Evolutionary conservation across 2,888 invertebrate species (phyloP).

Genomic region (Drosophila kuntzei): DNA sequence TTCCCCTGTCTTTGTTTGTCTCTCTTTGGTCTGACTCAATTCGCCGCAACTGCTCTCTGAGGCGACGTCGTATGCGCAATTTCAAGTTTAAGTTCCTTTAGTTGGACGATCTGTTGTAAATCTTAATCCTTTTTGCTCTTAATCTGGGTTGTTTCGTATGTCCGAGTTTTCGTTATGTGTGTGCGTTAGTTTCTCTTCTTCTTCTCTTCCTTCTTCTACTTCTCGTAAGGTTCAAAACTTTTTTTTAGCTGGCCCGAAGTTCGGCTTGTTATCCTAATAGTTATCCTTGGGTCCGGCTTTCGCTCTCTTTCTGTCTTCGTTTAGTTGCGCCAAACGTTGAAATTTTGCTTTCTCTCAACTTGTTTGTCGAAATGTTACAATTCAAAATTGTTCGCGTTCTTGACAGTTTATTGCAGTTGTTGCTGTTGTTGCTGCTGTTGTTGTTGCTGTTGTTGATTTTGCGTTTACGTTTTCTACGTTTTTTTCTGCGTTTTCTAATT

Average conservation of each 20-base stretch:
- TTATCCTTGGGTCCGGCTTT: constrained; percentile 39
- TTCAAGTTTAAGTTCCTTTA: constrained; percentile 54
- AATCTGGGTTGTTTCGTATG: constrained; percentile 40
- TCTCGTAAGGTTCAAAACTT: constrained; percentile 51
- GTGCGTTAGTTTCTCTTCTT: constrained; percentile 13
- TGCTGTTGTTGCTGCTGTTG: constrained; percentile 37
- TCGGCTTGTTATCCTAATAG: constrained; percentile 15
- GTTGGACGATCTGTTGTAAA: constrained; percentile 46
- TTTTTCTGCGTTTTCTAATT: constrained; percentile 85
- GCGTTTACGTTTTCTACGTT: constrained; percentile 84
- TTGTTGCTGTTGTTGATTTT: constrained; percentile 66
- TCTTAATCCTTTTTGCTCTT: constrained; percentile 5
- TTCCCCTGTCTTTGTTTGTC: constrained; percentile 11
- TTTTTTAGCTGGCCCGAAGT: constrained; percentile 38
- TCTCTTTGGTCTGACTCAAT: constrained; percentile 36
- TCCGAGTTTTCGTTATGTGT: constrained; percentile 48
- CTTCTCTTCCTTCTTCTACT: constrained; percentile 1
- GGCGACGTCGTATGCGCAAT: constrained; percentile 65
- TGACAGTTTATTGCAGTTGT: constrained; percentile 45
- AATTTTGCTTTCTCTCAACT: constrained; percentile 81
- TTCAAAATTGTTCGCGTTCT: constrained; percentile 73
- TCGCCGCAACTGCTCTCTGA: constrained; percentile 56
- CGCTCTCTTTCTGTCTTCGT: constrained; percentile 42
- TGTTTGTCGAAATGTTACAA: constrained; percentile 72
- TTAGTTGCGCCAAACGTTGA: constrained; percentile 81